Conservation (phyloP, 64 coral and sea anemone species). For the Orbicella faveolata region DNA sequence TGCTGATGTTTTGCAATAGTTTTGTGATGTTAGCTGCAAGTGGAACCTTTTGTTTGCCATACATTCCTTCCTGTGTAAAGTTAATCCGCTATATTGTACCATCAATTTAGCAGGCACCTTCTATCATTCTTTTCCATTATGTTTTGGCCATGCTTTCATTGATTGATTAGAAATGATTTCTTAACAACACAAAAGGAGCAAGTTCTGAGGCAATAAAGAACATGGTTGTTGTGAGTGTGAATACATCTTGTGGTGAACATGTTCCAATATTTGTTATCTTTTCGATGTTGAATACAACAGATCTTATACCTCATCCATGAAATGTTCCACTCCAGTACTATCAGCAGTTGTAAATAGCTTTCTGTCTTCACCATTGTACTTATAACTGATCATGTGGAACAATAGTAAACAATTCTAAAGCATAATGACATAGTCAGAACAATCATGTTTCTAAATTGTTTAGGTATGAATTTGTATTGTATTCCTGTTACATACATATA, state of each 20-base stretch:
- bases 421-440: neutral
- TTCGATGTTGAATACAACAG: neutral
- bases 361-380: neutral
- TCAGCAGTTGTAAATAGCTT: neutral
- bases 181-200: neutral
- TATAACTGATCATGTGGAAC: conserved; percentile 11
- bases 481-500: too few species aligned
- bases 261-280: neutral
- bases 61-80: conserved; percentile 20
- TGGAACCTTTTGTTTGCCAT: neutral
- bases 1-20: neutral
- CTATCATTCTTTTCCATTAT: neutral
- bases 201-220: neutral
- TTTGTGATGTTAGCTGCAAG: conserved; percentile 15
- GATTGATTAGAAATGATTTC: neutral
- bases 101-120: neutral
- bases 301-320: neutral
- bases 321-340: neutral
- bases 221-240: too few species aligned
- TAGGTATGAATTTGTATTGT: too few species aligned
- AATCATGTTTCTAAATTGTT: too few species aligned
- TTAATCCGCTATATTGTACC: neutral
- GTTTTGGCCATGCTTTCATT: neutral
- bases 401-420: neutral
- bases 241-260: neutral